phyloP scores from a whole-genome alignment of 2,113 vertebrate species.

The Polypterus senegalus region DNA sequence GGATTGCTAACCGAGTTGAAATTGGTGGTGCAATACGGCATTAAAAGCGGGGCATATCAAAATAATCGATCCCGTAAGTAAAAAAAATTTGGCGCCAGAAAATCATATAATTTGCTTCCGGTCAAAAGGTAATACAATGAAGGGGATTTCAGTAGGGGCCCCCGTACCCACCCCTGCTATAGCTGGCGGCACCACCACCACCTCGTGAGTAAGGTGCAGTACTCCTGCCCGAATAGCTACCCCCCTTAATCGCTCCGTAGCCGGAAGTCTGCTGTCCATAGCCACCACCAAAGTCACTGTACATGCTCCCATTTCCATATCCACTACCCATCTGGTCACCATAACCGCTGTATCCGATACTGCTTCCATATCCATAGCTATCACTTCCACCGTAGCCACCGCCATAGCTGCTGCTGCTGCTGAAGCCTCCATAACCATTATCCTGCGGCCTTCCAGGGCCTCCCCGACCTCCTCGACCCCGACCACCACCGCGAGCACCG shows the following conservation, averaged over 20 bases:
- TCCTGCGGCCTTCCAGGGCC: slow-evolving; percentile 58
- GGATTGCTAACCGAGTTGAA: no score
- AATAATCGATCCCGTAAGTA: no score
- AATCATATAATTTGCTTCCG: no score
- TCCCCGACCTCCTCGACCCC: slow-evolving; percentile 65
- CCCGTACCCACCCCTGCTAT: not conserved
- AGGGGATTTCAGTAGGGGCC: not conserved
- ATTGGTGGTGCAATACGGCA: no score
- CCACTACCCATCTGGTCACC: slow-evolving; percentile 45
- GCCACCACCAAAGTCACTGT: slow-evolving; percentile 55
- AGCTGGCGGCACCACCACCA: slow-evolving; percentile 49
- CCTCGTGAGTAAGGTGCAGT: slow-evolving; percentile 62
- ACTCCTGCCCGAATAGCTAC: slow-evolving; percentile 47
- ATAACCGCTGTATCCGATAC: slow-evolving; percentile 40
- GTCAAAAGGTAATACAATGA: no score
- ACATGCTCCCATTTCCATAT: slow-evolving; percentile 56
- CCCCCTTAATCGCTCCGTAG: slow-evolving; percentile 60
- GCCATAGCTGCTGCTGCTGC: slow-evolving; percentile 65
- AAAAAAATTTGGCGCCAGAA: no score
- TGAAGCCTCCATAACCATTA: slow-evolving; percentile 59
- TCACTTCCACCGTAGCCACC: slow-evolving; percentile 47
- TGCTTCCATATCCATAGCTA: slow-evolving; percentile 31
- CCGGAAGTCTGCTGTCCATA: slow-evolving; percentile 58
- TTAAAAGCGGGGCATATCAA: no score
- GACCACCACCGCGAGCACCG: slow-evolving; percentile 37